These are phyloP conservation scores for Stenchaetothrips biformis DNA, from an alignment of 2,888 invertebrate species.

Conservation along the genomic window DNA sequence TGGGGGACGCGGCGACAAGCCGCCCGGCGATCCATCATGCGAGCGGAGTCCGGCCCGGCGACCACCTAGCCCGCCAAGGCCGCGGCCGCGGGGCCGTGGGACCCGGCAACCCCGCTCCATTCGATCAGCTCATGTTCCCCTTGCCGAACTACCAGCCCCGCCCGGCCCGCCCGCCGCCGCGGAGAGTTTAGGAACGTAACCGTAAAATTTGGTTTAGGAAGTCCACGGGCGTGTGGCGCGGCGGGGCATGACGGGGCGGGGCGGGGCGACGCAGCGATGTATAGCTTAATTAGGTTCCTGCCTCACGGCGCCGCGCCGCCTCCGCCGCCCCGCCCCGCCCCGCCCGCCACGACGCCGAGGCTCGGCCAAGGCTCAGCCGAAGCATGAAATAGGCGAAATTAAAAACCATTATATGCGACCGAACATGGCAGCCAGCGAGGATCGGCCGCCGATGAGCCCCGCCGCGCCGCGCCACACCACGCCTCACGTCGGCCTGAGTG, in stretches of 20 bases:
- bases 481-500: background rate
- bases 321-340: background rate
- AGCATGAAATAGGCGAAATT: conserved; percentile 20
- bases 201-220: conserved; percentile 21
- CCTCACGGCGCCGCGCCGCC: background rate
- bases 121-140: conserved; percentile 18
- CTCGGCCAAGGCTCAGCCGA: too few species aligned
- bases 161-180: background rate
- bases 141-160: background rate
- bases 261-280: background rate
- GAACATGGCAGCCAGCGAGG: background rate
- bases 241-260: background rate
- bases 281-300: conserved; percentile 22
- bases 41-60: background rate
- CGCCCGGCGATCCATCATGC: too few species aligned
- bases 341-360: background rate
- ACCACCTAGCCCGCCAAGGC: background rate
- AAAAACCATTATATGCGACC: conserved; percentile 6
- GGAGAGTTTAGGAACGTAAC: conserved; percentile 3
- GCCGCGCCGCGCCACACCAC: too few species aligned
- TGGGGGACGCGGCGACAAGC: background rate
- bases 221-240: background rate
- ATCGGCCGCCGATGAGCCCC: background rate
- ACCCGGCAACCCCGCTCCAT: background rate
- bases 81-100: background rate